Evolutionary conservation across 2,888 invertebrate species (phyloP).

Genomic region (Thelaira solivaga): DNA sequence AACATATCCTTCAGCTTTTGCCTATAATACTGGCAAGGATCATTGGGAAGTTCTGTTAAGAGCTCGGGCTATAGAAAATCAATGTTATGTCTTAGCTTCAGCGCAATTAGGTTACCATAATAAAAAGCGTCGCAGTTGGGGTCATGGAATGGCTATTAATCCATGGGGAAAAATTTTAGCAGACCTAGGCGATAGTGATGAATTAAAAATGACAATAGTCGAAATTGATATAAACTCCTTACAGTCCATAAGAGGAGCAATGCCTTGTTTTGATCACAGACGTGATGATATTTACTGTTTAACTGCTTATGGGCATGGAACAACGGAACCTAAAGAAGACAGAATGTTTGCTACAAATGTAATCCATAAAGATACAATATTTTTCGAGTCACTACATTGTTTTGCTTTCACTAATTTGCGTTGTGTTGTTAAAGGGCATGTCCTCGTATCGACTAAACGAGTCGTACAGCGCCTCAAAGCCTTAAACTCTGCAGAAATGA

Average conservation of each 20-base stretch:
- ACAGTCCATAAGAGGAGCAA: conserved; percentile 83
- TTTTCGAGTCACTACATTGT: conserved; percentile 83
- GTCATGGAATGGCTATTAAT: conserved; percentile 87
- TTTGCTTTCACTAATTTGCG: conserved; percentile 94
- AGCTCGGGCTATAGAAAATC: conserved; percentile 95
- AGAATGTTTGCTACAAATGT: conserved; percentile 69
- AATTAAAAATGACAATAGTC: conserved; percentile 81
- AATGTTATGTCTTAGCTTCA: conserved; percentile 96
- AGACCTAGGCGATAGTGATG: conserved; percentile 82
- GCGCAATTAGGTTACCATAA: conserved; percentile 95
- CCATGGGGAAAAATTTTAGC: conserved; percentile 94
- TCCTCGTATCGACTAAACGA: conserved; percentile 85
- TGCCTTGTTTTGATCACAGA: conserved; percentile 92
- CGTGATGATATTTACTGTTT: conserved; percentile 80
- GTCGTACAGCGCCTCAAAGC: conserved; percentile 81
- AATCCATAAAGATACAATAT: conserved; percentile 81
- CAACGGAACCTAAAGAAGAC: conserved; percentile 63
- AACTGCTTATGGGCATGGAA: conserved; percentile 77
- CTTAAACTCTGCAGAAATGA: conserved; percentile 83
- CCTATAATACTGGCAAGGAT: conserved; percentile 90
- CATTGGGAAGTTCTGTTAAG: conserved; percentile 95
- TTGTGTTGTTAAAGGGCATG: conserved; percentile 89
- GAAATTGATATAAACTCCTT: conserved; percentile 83
- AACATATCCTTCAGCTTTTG: conserved; percentile 97
- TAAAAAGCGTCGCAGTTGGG: conserved; percentile 90